Base-by-base conservation (phyloP, 2,888 invertebrate species). In the Cataglyphis livida region DNA sequence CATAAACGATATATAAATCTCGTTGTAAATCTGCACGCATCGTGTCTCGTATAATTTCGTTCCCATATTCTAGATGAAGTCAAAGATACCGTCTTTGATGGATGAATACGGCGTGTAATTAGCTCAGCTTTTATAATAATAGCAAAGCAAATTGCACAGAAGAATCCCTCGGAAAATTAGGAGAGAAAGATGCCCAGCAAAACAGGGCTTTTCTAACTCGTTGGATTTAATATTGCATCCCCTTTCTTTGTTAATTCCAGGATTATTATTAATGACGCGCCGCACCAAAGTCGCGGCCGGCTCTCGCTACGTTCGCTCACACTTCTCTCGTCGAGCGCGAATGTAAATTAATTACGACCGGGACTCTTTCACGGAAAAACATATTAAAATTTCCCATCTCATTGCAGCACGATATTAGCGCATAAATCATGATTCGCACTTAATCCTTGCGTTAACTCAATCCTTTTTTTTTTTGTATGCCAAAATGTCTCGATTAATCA, bases 341-440 rank as follows among this genome's bases (percentile, higher is more conserved):
- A 94, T 94, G 92, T 93, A 93, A 94, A 94, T 94, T 94, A 94
- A 94, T 94, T 94, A 93, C 92, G 89, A 75, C 85, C 90, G 84
- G 88, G 82, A 81, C 89, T 51, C 51, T 87, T 89, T 88, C 82
- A 91, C 88, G 92, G 92, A 93, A 94, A 94, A 94, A 94, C 93
- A 93, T 93, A 93, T 93, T 91, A 92, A 89, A 87, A 91, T 59
- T 85, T 88, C 88, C 90, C 87, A 88, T 92, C 92, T 93, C 93
- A 93, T 93, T 94, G 93, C 91, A 90, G 85, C 88, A 90, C 91
- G 92, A 92, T 93, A 94, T 94, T 94, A 92, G 93, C 91, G 91
- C 92, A 93, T 94, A 94, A 94, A 94, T 94, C 93, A 93, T 92
- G 91, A 93, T 92, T 93, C 91, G 90, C 91, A 44, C 91, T 93